Base-by-base conservation (phyloP, 1,140 invertebrate genomes). In the Aphelinus atriplicis region DNA sequence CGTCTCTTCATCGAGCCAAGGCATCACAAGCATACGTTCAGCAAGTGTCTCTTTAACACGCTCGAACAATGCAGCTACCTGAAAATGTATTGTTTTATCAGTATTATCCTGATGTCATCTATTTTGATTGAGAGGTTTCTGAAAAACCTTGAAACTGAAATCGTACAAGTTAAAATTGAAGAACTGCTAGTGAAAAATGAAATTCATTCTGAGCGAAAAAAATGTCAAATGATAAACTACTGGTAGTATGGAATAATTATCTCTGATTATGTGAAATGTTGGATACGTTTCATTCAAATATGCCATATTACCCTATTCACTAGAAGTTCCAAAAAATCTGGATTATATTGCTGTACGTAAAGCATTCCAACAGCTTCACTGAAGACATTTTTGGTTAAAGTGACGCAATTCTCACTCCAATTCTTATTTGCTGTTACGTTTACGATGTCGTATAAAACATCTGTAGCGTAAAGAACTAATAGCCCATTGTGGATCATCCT, bases 1-100 rank as follows among this genome's bases (percentile, higher is more conserved):
- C 1, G 91, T 92, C 47, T 89, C 85, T 42, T 90, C 86, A 78
- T 93, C 92, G 72, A 93, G 88, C 92, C 92, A 93, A n/a, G 88
- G 85, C 62, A 91, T 89, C 51, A 89, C 84, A 55, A 88, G 80
- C 57, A 93, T 87, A 3, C 91, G 85, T 9, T 89, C 85, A 53
- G 90, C 89, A 71, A 93, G 89, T 2, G 92, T 89, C 50, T 89
- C 82, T 77, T 91, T 90, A 45, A 93, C 88, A 48, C 89, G 88
- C 55, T 89, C 84, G 75, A 93, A 91, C 82, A 93, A 57, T 53
- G 73, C 74, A 7, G 68, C 76, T 61, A 85, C 80, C 84, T 85
- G 47, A 64, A 75, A 57, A 64, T 55, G 66, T 62, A n/a, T 7
- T 71, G 51, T 47, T 7, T 63, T 48, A 50, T 50, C 3, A 2